Evolutionary conservation across 2,113 vertebrate species (phyloP).

Genomic region (Ia io): DNA sequence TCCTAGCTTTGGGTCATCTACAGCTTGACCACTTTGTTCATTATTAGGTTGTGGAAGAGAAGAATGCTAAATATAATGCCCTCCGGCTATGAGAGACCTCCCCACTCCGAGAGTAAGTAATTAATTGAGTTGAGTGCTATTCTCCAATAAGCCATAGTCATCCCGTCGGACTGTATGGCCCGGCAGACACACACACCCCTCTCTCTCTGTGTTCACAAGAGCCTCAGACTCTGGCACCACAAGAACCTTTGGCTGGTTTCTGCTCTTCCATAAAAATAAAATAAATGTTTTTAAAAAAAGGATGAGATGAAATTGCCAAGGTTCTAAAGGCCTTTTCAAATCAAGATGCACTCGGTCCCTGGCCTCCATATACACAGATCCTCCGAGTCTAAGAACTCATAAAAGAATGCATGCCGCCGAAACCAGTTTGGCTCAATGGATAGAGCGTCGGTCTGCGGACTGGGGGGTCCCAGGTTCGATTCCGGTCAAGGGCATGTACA

Average conservation of each 20-base stretch:
- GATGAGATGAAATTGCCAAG: not conserved
- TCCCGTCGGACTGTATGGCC: too few relatives aligned
- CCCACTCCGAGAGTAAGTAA: not conserved
- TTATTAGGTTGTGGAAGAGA: not conserved
- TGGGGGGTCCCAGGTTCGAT: too few relatives aligned
- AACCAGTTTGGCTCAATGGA: too few relatives aligned
- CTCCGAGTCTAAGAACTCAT: not conserved
- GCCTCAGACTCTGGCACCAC: not conserved
- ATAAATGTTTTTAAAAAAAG: not conserved
- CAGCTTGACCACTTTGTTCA: not conserved
- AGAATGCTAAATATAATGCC: not conserved
- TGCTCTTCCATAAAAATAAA: not conserved
- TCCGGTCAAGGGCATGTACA: too few relatives aligned
- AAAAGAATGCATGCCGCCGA: not conserved
- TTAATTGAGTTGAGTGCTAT: not conserved
- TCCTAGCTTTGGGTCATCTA: not conserved
- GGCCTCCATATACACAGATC: not conserved
- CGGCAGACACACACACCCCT: too few relatives aligned
- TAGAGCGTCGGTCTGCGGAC: too few relatives aligned
- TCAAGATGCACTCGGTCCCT: not conserved
- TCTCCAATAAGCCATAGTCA: not conserved
- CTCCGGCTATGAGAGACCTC: not conserved
- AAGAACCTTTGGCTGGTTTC: not conserved
- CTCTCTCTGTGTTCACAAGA: not conserved
- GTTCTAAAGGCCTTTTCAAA: not conserved